phyloP scores from a whole-genome alignment of 2,113 vertebrate genomes.

The Lipotes vexillifer region DNA sequence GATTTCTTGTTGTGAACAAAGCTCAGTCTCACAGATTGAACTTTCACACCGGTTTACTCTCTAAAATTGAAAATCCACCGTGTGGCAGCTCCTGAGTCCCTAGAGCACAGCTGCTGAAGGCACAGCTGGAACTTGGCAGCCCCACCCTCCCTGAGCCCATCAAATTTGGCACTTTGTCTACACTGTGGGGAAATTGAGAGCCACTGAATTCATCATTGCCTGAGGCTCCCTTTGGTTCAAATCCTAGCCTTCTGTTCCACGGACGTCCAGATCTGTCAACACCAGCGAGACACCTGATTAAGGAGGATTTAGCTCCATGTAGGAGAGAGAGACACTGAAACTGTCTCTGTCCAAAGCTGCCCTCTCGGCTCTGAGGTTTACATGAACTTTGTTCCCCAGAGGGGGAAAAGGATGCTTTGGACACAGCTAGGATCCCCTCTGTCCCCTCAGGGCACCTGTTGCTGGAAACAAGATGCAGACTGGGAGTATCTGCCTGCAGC shows the following conservation, averaged over 20 bases:
- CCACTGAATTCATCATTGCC: background rate
- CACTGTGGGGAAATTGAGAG: background rate
- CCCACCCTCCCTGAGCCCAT: background rate
- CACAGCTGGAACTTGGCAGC: rapidly evolving
- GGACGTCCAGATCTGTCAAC: background rate
- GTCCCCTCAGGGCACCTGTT: background rate
- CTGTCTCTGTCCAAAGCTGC: background rate
- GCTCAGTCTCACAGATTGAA: background rate
- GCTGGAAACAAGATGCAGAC: background rate
- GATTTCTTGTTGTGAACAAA: background rate
- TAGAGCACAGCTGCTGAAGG: background rate
- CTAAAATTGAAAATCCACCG: background rate
- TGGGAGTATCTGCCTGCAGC: background rate
- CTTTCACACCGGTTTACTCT: background rate
- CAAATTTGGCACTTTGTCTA: background rate
- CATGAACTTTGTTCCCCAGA: background rate
- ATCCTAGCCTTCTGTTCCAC: background rate
- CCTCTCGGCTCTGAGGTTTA: background rate
- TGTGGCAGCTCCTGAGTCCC: background rate
- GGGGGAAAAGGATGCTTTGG: background rate
- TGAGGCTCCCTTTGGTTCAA: background rate
- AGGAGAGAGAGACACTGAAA: background rate
- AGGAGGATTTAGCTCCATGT: background rate
- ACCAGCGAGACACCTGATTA: background rate
- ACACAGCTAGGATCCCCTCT: background rate